Base-by-base conservation (phyloP, 2,888 invertebrate species). In the Drosophila maculinotata region DNA sequence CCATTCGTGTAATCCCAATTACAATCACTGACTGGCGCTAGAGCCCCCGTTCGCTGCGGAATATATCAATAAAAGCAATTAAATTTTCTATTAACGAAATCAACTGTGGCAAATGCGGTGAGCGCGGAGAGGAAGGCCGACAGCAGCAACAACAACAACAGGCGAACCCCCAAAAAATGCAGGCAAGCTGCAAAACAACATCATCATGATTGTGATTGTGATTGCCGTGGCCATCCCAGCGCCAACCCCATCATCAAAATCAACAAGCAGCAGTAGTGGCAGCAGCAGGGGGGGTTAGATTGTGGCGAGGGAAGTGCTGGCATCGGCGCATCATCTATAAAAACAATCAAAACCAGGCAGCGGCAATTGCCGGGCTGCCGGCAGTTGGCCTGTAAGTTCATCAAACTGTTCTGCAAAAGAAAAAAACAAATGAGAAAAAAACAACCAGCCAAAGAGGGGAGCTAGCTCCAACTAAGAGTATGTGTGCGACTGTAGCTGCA, bases 41-140 rank as follows among this genome's bases (percentile, higher is more conserved):
- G n/a, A 17, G 25, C 30, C 23, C 39, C 30, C 26, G 31, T 31
- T 39, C 57, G 58, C 33, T 35, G 26, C 52, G 59, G 57, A 62
- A 70, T 75, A 70, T 81, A 83, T 86, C 87, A 75, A 77, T 84
- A 76, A 86, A 81, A 84, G 84, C 84, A 84, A 84, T 84, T 84
- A 84, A 79, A 74, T 77, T 86, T 84, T 84, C 87, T 81, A 83
- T 83, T 86, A 78, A 76, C 83, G 69, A 77, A 77, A 83, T 79
- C 80, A 69, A 76, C 66, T 69, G 66, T 60, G 70, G 74, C 58
- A 69, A 76, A 70, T 73, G 67, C 63, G 64, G 69, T 36, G 31
- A 57, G 10, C 26, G 20, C 28, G 42, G 2, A 17, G 30, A 26
- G 33, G 10, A 14, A n/a, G 14, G 17, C n/a, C 31, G 10, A 54